Percentiles rank a stretch among this genome's conserved stretches.
Evolutionary conservation across 2,797 vertebrate genomes (phyloP).

Genomic region (Zenarchopterus dispar): DNA sequence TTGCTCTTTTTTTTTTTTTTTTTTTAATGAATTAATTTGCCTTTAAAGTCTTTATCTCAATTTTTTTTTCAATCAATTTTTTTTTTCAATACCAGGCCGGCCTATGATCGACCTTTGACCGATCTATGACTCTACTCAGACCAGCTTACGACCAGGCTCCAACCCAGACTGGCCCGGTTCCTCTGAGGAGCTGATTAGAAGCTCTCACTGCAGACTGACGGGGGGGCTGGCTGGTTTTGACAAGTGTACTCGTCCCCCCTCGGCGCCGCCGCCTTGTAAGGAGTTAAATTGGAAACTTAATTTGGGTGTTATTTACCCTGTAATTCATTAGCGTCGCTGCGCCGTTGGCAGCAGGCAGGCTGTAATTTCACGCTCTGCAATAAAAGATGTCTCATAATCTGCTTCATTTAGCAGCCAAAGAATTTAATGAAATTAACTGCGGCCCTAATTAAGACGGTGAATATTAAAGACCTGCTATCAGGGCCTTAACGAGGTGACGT

Average conservation of each 20-base stretch:
- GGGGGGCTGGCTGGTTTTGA: conserved; percentile 73
- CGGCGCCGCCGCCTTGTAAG: conserved; percentile 83
- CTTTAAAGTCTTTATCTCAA: no score
- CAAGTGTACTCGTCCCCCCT: conserved; percentile 65
- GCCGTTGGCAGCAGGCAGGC: conserved; percentile 97
- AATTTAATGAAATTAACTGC: conserved; percentile 99
- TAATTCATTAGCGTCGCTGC: conserved; percentile 96
- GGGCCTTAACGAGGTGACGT: conserved; percentile 89
- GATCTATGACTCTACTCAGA: no score
- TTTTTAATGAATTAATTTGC: no score
- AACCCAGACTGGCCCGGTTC: no score
- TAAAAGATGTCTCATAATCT: conserved; percentile 99
- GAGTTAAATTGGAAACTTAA: conserved; percentile 96
- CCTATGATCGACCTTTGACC: no score
- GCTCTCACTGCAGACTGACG: no score
- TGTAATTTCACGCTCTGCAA: conserved; percentile 99
- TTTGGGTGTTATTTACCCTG: conserved; percentile 98
- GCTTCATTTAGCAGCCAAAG: conserved; percentile 99
- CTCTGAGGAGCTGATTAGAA: no score
- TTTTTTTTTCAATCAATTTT: no score
- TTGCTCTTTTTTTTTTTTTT: no score
- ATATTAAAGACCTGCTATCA: conserved; percentile 97
- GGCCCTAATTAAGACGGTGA: conserved; percentile 98
- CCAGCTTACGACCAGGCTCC: no score
- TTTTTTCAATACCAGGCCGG: no score